These are phyloP conservation scores for Chesias legatella DNA, from an alignment of 2,888 invertebrate species.

Conservation along the genomic window DNA sequence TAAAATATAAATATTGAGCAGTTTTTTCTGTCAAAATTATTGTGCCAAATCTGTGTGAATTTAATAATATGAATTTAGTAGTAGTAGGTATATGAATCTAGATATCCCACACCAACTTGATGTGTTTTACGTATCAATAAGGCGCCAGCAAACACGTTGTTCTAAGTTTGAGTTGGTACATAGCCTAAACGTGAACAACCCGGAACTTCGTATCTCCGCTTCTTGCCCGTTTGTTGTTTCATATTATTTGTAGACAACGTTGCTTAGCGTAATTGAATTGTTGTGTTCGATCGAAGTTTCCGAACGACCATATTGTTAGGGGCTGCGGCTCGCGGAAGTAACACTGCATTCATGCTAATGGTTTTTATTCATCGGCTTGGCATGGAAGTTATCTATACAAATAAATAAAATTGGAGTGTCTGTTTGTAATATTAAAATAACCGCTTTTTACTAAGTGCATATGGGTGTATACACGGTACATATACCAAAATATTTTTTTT, in stretches of 20 bases:
- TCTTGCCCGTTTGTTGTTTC: slow-evolving; percentile 20
- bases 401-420: too few relatives aligned
- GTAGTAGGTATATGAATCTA: too few relatives aligned
- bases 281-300: slow-evolving; percentile 21
- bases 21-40: too few relatives aligned
- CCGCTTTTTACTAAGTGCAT: too few relatives aligned
- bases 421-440: too few relatives aligned
- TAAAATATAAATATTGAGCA: too few relatives aligned
- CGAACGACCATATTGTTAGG: slow-evolving; percentile 15
- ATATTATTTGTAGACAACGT: slow-evolving; percentile 15
- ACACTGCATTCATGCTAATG: slow-evolving; percentile 9
- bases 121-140: neutral
- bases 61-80: too few relatives aligned
- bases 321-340: slow-evolving; percentile 4
- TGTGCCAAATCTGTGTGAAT: too few relatives aligned
- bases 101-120: too few relatives aligned
- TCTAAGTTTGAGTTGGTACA: slow-evolving; percentile 9
- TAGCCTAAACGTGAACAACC: slow-evolving; percentile 5
- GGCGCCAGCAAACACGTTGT: neutral
- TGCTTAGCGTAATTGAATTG: slow-evolving; percentile 23
- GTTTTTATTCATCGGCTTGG: neutral
- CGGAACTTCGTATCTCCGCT: slow-evolving; percentile 16
- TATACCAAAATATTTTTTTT: too few relatives aligned
- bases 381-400: too few relatives aligned
- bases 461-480: too few relatives aligned